phyloP scores from a whole-genome alignment of 2,888 invertebrate species.

The Slavum lentiscoides region DNA sequence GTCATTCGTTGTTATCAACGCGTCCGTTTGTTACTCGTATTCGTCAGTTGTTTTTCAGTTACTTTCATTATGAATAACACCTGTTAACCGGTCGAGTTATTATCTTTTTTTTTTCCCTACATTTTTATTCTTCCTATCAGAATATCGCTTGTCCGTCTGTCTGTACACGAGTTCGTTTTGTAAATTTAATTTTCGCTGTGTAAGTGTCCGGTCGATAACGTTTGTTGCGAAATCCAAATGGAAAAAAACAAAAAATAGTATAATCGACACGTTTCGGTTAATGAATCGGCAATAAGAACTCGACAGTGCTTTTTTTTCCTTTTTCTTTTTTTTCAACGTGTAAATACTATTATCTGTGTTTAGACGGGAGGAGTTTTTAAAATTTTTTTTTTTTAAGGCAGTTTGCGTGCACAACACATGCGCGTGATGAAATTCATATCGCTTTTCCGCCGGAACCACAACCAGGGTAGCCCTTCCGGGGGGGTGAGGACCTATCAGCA shows the following conservation, averaged over 20 bases:
- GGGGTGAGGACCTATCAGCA: conserved; percentile 52
- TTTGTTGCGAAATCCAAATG: conserved; percentile 8
- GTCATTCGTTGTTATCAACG: conserved; percentile 19
- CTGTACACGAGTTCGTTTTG: neutral
- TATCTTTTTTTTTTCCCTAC: conserved; percentile 16
- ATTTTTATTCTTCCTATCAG: neutral
- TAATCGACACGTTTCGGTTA: conserved; percentile 11
- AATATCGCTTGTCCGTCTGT: neutral
- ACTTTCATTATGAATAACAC: conserved; percentile 27
- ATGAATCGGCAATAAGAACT: conserved; percentile 1
- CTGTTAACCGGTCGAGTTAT: conserved; percentile 48
- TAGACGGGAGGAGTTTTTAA: neutral
- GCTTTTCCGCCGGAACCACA: conserved; percentile 84
- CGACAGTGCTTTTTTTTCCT: neutral
- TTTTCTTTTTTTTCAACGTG: neutral
- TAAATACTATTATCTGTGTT: conserved; percentile 14
- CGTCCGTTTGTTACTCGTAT: neutral
- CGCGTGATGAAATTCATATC: conserved; percentile 85
- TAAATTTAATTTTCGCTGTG: conserved; percentile 27
- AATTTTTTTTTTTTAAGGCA: neutral
- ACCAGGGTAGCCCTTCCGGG: conserved; percentile 39
- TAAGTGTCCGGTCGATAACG: conserved; percentile 1
- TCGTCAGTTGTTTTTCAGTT: conserved; percentile 10
- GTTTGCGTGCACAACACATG: conserved; percentile 14
- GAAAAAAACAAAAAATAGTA: neutral